phyloP scores from a whole-genome alignment of 1,140 invertebrate species.

The Helicoverpa armigera region DNA sequence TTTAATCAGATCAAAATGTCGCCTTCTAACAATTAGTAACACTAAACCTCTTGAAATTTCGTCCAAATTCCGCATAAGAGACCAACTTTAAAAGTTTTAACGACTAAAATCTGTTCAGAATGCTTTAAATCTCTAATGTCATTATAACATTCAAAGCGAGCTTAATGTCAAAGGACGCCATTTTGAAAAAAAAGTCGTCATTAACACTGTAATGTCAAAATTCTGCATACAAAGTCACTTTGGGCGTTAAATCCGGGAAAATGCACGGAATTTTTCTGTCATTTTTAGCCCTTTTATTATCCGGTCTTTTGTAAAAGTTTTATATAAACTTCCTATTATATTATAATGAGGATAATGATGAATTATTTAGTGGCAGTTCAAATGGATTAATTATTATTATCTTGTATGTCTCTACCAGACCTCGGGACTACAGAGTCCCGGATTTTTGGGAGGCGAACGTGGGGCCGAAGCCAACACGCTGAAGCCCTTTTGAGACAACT shows the following conservation, averaged over 20 bases:
- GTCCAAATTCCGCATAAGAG: background rate
- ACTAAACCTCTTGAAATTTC: conserved; percentile 23
- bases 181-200: conserved; percentile 1
- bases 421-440: too few relatives aligned
- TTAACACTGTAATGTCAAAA: conserved; percentile 21
- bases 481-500: too few relatives aligned
- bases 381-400: too few relatives aligned
- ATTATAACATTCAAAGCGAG: conserved; percentile 21
- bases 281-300: background rate
- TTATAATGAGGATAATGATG: too few relatives aligned
- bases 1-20: background rate
- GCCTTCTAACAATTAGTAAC: conserved; percentile 35
- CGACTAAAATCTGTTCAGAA: conserved; percentile 34
- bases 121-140: conserved; percentile 23
- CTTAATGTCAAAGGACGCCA: conserved; percentile 4
- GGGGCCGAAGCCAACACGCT: too few relatives aligned
- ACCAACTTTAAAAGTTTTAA: conserved; percentile 33
- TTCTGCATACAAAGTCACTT: conserved; percentile 30
- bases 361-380: too few relatives aligned
- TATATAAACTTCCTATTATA: too few relatives aligned
- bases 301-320: background rate
- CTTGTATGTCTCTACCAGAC: too few relatives aligned
- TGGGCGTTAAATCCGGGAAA: conserved; percentile 6
- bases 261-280: background rate
- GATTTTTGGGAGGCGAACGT: too few relatives aligned